Percentiles rank a stretch among this genome's conserved stretches.
Conservation (phyloP, 2,888 invertebrate genomes). For the Torymus aiolomorphi region DNA sequence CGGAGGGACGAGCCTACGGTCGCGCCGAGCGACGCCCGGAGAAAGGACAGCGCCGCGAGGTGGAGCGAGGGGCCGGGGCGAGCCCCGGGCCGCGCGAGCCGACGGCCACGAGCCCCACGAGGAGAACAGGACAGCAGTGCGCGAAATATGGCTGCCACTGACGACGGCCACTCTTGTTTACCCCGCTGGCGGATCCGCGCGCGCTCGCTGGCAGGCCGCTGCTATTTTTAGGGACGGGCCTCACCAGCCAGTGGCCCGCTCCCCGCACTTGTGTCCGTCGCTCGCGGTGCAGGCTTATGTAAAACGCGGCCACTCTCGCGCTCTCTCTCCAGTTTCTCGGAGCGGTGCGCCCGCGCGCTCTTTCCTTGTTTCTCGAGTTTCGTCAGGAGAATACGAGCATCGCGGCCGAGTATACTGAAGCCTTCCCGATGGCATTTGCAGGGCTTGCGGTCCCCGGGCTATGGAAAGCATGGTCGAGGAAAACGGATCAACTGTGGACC, state of each 20-base stretch:
- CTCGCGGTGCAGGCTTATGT: conserved; percentile 35
- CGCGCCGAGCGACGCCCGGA: no score
- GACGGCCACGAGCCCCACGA: no score
- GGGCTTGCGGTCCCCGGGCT: conserved; percentile 81
- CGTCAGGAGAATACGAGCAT: no score
- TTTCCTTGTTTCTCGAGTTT: no score
- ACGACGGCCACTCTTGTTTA: conserved; percentile 34
- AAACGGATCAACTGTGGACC: conserved; percentile 84
- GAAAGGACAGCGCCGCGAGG: no score
- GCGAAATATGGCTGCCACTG: conserved; percentile 34
- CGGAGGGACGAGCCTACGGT: no score
- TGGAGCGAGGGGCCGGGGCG: no score
- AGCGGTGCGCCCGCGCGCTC: not conserved
- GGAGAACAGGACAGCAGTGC: not conserved
- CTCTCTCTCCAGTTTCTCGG: conserved; percentile 13
- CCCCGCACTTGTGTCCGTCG: not conserved
- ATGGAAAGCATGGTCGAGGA: conserved; percentile 97
- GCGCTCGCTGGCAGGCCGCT: not conserved
- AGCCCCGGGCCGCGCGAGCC: no score
- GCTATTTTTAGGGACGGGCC: conserved; percentile 50
- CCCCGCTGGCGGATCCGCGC: not conserved
- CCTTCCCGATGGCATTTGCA: conserved; percentile 74
- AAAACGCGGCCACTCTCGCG: conserved; percentile 20
- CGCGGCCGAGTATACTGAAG: no score
- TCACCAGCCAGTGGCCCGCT: not conserved